Evolutionary conservation across 2,797 vertebrate genomes (phyloP).

Genomic region (Poecile montanus): DNA sequence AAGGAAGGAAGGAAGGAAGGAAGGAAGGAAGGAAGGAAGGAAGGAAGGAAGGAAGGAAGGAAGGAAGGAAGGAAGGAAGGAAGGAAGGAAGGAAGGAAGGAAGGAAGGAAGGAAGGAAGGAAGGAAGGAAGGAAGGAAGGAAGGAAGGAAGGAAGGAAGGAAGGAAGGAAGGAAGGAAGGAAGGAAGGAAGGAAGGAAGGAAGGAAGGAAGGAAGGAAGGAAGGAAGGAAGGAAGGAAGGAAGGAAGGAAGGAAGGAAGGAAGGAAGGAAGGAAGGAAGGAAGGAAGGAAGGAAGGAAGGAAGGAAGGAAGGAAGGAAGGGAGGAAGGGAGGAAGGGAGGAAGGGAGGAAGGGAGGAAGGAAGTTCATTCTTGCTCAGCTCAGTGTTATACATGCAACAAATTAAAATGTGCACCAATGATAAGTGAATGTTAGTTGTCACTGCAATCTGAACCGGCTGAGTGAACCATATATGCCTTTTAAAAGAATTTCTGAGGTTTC

Average conservation of each 20-base stretch:
- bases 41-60: too few species aligned
- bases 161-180: too few species aligned
- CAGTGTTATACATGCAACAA: background rate
- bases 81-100: too few species aligned
- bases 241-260: accelerated
- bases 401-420: background rate
- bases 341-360: accelerated
- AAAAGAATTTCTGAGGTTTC: background rate
- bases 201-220: too few species aligned
- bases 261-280: accelerated
- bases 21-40: too few species aligned
- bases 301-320: accelerated
- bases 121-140: too few species aligned
- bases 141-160: too few species aligned
- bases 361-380: background rate
- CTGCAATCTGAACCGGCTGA: background rate
- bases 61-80: too few species aligned
- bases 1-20: accelerated
- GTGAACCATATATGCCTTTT: background rate
- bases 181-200: too few species aligned
- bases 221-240: accelerated
- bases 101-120: too few species aligned
- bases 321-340: accelerated
- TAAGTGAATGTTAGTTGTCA: background rate
- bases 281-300: too few species aligned